Conservation (phyloP, 2,113 vertebrate species). For the Xenopus borealis region DNA sequence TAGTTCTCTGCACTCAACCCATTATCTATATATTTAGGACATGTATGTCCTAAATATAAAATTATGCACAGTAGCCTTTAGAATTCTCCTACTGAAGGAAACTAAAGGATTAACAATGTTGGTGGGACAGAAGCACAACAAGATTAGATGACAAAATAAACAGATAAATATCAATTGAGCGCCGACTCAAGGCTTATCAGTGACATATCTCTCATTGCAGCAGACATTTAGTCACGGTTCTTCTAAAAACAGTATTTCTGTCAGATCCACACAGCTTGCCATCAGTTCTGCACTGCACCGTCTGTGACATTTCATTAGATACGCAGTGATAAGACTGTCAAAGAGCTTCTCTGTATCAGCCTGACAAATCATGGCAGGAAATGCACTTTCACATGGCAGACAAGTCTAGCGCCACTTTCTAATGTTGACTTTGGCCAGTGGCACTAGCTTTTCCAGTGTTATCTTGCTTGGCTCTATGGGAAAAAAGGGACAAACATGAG, state of each 20-base stretch:
- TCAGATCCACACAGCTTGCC: slow-evolving; percentile 3
- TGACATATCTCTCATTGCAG: slow-evolving; percentile 20
- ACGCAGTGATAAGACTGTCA: not conserved
- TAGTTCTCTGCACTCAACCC: too few species aligned
- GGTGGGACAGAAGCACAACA: not conserved
- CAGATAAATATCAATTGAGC: slow-evolving; percentile 1
- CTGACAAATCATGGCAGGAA: not conserved
- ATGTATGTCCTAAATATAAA: not conserved
- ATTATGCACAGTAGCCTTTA: slow-evolving; percentile 19
- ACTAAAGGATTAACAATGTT: not conserved
- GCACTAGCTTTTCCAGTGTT: too few species aligned
- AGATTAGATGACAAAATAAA: slow-evolving; percentile 34
- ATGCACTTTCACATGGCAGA: not conserved
- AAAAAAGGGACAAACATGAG: too few species aligned
- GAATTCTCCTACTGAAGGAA: slow-evolving; percentile 4
- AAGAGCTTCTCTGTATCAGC: slow-evolving; percentile 6
- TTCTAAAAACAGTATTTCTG: slow-evolving; percentile 9
- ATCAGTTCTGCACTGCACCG: not conserved
- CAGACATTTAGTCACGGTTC: not conserved
- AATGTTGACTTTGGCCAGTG: slow-evolving; percentile 12
- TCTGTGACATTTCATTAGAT: not conserved
- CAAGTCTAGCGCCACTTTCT: slow-evolving; percentile 3
- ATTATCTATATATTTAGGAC: not conserved
- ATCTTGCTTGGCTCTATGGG: too few species aligned
- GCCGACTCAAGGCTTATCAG: slow-evolving; percentile 26